Conservation (phyloP, 2,113 vertebrate genomes). For the Marmota monax region DNA sequence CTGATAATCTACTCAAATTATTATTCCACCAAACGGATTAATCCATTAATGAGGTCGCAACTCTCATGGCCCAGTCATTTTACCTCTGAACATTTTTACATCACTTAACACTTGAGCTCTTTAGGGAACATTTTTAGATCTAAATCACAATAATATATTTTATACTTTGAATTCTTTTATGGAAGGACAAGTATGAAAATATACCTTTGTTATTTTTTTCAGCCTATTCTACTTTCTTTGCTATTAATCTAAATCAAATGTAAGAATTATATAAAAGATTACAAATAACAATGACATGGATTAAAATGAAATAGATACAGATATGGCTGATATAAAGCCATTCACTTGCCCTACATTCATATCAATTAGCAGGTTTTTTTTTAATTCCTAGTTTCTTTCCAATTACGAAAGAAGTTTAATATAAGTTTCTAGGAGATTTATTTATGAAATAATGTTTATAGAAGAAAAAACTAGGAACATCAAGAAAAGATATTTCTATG, state of each 20-base stretch:
- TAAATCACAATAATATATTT: not conserved
- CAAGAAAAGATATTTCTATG: not conserved
- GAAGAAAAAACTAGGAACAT: not conserved
- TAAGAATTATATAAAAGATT: not conserved
- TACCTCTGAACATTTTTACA: no score
- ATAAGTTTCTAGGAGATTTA: not conserved
- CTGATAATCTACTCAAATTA: no score
- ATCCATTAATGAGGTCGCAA: no score
- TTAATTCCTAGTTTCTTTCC: not conserved
- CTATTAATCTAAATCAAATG: not conserved
- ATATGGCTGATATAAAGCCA: not conserved
- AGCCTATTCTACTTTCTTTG: not conserved
- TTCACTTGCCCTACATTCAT: not conserved
- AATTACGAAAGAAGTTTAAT: conserved; percentile 10
- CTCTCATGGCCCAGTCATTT: no score
- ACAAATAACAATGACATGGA: not conserved
- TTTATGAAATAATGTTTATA: not conserved
- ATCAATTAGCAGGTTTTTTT: not conserved
- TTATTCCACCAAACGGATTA: no score
- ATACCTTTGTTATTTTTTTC: conserved; percentile 3
- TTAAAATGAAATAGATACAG: not conserved
- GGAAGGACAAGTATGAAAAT: not conserved
- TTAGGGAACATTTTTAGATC: no score
- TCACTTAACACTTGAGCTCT: no score
- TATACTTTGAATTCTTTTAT: not conserved